These are phyloP conservation scores for Motacilla tschutschensis DNA, from an alignment of 2,113 vertebrate genomes.

Conservation along the genomic window DNA sequence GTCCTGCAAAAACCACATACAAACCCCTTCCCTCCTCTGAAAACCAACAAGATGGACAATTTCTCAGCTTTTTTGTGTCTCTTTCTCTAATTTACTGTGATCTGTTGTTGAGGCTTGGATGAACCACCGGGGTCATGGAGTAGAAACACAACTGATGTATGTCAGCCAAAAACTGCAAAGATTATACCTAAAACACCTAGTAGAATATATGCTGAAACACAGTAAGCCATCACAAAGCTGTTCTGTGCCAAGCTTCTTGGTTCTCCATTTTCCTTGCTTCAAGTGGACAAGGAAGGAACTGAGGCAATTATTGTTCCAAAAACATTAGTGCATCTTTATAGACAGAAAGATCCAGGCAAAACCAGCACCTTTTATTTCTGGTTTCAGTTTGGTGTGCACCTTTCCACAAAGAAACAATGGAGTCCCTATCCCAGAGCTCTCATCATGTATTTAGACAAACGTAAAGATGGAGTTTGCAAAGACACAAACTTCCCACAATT, in stretches of 20 bases:
- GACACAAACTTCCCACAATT: background rate
- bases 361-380: background rate
- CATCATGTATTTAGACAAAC: accelerated
- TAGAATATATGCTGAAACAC: background rate
- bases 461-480: background rate
- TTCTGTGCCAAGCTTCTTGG: background rate
- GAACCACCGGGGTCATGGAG: background rate
- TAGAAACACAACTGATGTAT: background rate
- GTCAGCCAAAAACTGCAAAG: background rate
- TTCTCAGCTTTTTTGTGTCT: background rate
- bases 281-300: accelerated
- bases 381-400: background rate
- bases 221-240: background rate
- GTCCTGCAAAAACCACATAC: no score
- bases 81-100: background rate
- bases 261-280: background rate
- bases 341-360: background rate
- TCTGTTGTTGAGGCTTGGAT: background rate
- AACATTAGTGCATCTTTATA: accelerated
- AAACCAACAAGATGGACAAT: background rate
- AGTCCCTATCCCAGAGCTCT: background rate
- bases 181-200: background rate
- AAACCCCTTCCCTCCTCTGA: background rate
- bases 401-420: background rate
- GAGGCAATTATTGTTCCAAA: background rate